Base-by-base conservation (phyloP, 1,140 invertebrate genomes). In the Drosophila subobscura region DNA sequence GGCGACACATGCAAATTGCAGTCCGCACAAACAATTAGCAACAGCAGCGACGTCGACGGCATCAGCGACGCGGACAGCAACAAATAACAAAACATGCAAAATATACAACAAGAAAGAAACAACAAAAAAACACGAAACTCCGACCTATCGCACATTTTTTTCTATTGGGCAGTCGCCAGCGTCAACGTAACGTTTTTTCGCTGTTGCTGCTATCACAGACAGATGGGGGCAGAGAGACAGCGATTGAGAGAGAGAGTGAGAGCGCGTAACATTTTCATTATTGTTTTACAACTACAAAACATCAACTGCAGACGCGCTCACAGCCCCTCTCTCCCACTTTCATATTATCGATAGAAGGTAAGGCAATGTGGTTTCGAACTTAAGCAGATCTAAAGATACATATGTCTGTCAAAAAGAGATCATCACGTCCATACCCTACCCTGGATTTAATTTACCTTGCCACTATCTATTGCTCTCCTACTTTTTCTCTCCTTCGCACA, bases 1-100 rank as follows among this genome's bases (percentile, higher is more conserved):
- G 67, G 81, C 80, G 83, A 88, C 83, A 86, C 83, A 86, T 86
- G 83, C 83, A 86, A 86, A 86, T 86, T 88, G 78, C 83, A 85
- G 64, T 64, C 54, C 51, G 51, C 72, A 64, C 66, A 70, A 70
- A 70, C 66, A 70, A 70, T 70, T 70, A 59, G 60, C 70, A 73
- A 50, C 53, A 50, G 40, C 57, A 66, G 7, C 42, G 41, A 23
- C 55, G 45, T 12, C 56, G 29, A 23, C 70, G 58, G 47, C 52
- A 25, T 37, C 52, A 60, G 56, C 72, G 45, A 23, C 55, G 45
- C 16, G 51, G 40, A 16, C 63, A 64, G 49, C 53, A 41, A 41
- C 49, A 60, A 81, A 41, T 53, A 66, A 79, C 77, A 76, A 79
- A 57, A 66, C 49, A 47, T 58, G 51, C 52, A 47, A 47, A 65